Conservation (phyloP, 2,888 invertebrate species). For the Adela reaumurella region DNA sequence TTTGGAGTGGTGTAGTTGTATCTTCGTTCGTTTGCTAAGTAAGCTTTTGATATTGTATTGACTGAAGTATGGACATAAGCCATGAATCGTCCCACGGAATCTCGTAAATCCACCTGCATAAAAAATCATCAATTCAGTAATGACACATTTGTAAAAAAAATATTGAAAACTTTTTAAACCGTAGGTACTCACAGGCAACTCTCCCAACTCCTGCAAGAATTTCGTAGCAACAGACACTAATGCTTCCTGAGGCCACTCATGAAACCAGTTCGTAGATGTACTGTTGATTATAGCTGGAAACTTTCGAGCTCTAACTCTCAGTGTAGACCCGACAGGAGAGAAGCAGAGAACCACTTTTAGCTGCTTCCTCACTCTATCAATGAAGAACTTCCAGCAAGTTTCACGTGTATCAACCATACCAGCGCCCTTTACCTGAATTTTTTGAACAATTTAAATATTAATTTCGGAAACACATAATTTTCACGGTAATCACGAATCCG, state of each 20-base stretch:
- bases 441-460: too few species aligned
- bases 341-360: conserved; percentile 78
- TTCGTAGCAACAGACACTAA: conserved; percentile 82
- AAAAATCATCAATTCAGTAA: conserved; percentile 5
- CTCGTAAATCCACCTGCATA: conserved; percentile 54
- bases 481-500: too few species aligned
- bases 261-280: conserved; percentile 94
- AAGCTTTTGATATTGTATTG: conserved; percentile 77
- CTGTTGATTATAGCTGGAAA: conserved; percentile 94
- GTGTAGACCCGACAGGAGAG: conserved; percentile 89
- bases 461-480: too few species aligned
- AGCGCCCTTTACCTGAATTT: too few species aligned
- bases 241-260: conserved; percentile 93
- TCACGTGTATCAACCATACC: conserved; percentile 84
- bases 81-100: conserved; percentile 81
- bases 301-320: conserved; percentile 82
- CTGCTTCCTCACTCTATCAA: conserved; percentile 73
- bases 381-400: conserved; percentile 94
- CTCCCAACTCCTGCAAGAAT: conserved; percentile 75
- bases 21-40: conserved; percentile 79
- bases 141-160: too few species aligned
- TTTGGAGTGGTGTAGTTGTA: conserved; percentile 97
- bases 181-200: conserved; percentile 62
- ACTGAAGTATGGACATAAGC: conserved; percentile 86
- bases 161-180: too few species aligned